Percentiles rank a stretch among this genome's conserved stretches.
Evolutionary conservation across 92 coral and sea anemone species (phyloP).

Genomic region (Pocillopora meandrina): DNA sequence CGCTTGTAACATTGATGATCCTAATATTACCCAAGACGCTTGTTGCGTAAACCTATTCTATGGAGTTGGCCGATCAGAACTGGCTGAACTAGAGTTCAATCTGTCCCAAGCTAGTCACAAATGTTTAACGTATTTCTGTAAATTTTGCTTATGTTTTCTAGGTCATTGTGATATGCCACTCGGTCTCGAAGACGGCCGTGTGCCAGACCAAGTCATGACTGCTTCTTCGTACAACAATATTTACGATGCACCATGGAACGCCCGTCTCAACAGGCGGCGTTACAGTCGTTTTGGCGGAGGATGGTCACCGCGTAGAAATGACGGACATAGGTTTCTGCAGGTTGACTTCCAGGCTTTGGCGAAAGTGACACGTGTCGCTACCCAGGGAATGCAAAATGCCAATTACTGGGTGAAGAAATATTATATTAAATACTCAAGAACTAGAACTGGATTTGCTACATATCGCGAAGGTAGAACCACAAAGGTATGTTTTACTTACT

Average conservation of each 20-base stretch:
- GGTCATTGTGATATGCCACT: constrained; percentile 68
- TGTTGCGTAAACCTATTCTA: no score
- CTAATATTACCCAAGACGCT: no score
- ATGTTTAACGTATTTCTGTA: background rate
- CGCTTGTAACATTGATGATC: no score
- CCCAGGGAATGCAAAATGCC: constrained; percentile 62
- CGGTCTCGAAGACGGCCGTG: constrained; percentile 76
- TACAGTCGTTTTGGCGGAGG: constrained; percentile 59
- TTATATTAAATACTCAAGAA: constrained; percentile 43
- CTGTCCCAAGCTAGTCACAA: background rate
- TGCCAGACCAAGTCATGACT: constrained; percentile 54
- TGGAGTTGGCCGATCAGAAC: no score
- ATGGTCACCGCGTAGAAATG: constrained; percentile 78
- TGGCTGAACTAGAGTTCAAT: no score
- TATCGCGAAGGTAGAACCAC: constrained; percentile 38
- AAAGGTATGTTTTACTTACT: constrained; percentile 15
- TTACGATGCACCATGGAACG: constrained; percentile 51
- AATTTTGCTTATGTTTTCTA: background rate
- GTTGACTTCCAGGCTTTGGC: constrained; percentile 57
- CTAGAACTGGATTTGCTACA: constrained; percentile 17
- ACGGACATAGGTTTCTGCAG: constrained; percentile 63
- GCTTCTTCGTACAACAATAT: constrained; percentile 61
- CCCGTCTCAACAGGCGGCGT: constrained; percentile 51
- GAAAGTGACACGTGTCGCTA: constrained; percentile 53
- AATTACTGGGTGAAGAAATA: constrained; percentile 66